A percentile compares a stretch with the other conserved stretches of the same genome.
Evolutionary conservation across 2,113 vertebrate genomes (phyloP).

Genomic region (Meriones unguiculatus): DNA sequence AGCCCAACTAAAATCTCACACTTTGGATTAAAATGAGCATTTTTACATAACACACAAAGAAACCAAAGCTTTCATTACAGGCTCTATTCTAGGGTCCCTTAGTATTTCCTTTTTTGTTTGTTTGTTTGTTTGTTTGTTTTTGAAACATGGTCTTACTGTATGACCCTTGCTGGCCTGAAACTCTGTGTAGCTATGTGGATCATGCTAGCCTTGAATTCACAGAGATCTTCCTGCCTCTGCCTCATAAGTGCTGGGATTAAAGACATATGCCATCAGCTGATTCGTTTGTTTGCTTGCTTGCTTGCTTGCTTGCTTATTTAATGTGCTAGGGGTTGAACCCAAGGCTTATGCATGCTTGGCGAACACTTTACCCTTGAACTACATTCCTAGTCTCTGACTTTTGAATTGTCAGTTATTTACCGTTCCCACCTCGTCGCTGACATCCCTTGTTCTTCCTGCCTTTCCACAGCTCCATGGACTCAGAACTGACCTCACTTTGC

Average conservation of each 20-base stretch:
- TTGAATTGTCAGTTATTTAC: background rate
- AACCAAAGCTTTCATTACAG: background rate
- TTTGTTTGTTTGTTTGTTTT: background rate
- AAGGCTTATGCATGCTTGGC: background rate
- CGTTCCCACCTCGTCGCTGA: background rate
- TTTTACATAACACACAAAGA: no score
- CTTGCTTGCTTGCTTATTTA: background rate
- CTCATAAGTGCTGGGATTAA: background rate
- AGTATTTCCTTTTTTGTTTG: background rate
- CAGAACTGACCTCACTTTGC: slow-evolving; percentile 96
- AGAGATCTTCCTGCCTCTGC: background rate
- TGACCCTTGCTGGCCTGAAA: background rate
- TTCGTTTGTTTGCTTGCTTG: fast-evolving
- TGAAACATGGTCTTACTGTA: background rate
- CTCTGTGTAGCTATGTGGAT: background rate
- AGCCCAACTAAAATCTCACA: no score
- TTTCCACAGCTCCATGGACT: slow-evolving; percentile 90
- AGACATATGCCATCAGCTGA: background rate
- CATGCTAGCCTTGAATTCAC: background rate
- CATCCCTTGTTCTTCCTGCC: background rate
- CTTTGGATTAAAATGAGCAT: no score
- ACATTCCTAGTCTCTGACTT: background rate
- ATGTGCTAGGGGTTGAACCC: background rate
- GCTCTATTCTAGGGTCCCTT: background rate
- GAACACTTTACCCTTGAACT: background rate